Conservation (phyloP, 92 coral and sea anemone genomes). For the Epizoanthus rinbou region DNA sequence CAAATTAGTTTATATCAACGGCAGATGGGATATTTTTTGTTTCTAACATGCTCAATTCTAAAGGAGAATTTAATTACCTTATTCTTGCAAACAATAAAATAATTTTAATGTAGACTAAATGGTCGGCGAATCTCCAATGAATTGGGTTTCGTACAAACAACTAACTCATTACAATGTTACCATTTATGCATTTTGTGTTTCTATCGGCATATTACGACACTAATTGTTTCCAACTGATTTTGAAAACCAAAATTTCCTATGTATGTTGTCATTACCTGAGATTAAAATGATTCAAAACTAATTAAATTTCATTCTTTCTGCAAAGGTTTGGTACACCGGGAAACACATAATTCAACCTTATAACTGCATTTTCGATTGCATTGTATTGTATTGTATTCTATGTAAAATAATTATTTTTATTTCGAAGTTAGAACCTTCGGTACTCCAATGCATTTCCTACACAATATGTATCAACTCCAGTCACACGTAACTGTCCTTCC, state of each 20-base stretch:
- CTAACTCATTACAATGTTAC: not conserved
- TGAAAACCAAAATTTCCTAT: not conserved
- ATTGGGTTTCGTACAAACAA: not conserved
- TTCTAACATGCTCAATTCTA: not conserved
- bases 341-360: not conserved
- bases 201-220: not conserved
- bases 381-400: no score
- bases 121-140: not conserved
- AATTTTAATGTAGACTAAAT: not conserved
- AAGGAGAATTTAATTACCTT: conserved; percentile 1
- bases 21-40: not conserved
- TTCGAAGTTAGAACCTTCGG: no score
- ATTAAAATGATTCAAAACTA: not conserved
- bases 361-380: no score
- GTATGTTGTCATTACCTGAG: not conserved
- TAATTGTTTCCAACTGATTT: not conserved
- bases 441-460: no score
- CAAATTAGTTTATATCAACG: not conserved
- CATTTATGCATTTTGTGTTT: not conserved
- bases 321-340: conserved; percentile 3
- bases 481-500: no score
- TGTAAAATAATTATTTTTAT: no score
- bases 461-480: no score
- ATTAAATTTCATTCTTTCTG: conserved; percentile 4
- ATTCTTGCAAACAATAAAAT: not conserved